These are phyloP conservation scores for Rhagophthalmus giganteus DNA, from an alignment of 2,888 invertebrate species.

Conservation along the genomic window DNA sequence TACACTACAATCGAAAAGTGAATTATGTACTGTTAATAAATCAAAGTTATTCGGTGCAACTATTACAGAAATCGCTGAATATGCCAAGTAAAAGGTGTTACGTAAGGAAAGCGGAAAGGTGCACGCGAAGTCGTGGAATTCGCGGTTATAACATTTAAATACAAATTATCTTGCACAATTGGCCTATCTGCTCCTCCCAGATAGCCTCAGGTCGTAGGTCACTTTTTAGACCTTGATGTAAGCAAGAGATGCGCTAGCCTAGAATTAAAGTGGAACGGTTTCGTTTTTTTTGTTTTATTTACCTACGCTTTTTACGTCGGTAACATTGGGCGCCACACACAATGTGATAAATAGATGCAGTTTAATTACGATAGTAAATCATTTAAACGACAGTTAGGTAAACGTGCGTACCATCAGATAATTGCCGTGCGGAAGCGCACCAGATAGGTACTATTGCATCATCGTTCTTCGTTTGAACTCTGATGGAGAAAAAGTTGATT, in stretches of 20 bases:
- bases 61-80: not conserved
- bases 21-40: too few species aligned
- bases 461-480: not conserved
- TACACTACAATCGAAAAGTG: too few species aligned
- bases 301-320: not conserved
- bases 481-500: slow-evolving; percentile 1
- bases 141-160: slow-evolving; percentile 29
- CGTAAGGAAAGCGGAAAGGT: slow-evolving; percentile 24
- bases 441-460: too few species aligned
- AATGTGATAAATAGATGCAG: too few species aligned
- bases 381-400: not conserved
- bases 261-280: slow-evolving; percentile 13
- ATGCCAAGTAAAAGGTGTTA: slow-evolving; percentile 25
- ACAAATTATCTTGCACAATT: slow-evolving; percentile 30
- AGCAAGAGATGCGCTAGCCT: slow-evolving; percentile 12
- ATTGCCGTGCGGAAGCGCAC: too few species aligned
- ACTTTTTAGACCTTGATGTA: slow-evolving; percentile 11
- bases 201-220: slow-evolving; percentile 30
- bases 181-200: slow-evolving; percentile 23
- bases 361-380: not conserved
- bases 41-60: too few species aligned
- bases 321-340: too few species aligned
- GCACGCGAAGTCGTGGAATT: slow-evolving; percentile 28
- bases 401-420: too few species aligned
- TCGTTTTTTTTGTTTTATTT: not conserved